phyloP scores from a whole-genome alignment of 2,888 invertebrate genomes.

The Drosophila barbarae region DNA sequence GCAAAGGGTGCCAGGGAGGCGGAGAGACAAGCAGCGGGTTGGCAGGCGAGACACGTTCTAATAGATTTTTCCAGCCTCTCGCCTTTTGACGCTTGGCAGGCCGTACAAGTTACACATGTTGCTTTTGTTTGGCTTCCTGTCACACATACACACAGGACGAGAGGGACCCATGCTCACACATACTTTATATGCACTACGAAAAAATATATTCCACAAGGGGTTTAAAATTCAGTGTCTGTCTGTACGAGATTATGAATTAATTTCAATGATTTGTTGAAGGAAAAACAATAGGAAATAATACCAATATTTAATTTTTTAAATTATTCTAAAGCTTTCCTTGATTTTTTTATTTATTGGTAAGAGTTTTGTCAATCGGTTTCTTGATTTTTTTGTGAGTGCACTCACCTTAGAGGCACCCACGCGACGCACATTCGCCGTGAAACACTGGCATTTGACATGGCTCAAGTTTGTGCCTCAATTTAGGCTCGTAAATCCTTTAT shows the following conservation, averaged over 20 bases:
- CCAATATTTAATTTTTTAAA: not conserved
- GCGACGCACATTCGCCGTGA: slow-evolving; percentile 2
- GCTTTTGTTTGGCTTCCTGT: slow-evolving; percentile 77
- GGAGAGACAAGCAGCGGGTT: slow-evolving; percentile 49
- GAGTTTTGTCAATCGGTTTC: not conserved
- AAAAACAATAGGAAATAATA: not conserved
- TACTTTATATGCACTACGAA: not conserved
- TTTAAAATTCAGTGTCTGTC: not conserved
- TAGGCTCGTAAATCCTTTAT: slow-evolving; percentile 76
- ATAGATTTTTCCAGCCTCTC: slow-evolving; percentile 74
- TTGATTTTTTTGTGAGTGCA: slow-evolving; percentile 6
- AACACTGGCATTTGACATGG: slow-evolving; percentile 58
- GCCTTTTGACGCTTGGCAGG: slow-evolving; percentile 64
- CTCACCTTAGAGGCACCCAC: not conserved
- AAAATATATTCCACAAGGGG: not conserved
- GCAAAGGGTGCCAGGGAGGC: slow-evolving; percentile 5
- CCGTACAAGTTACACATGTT: slow-evolving; percentile 72
- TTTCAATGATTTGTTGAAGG: not conserved
- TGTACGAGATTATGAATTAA: not conserved
- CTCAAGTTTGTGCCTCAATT: slow-evolving; percentile 55
- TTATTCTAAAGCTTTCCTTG: fast-evolving
- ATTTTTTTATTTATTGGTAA: not conserved
- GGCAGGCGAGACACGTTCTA: slow-evolving; percentile 73
- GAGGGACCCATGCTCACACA: slow-evolving; percentile 14
- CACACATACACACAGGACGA: slow-evolving; percentile 44